phyloP scores from a whole-genome alignment of 37 sponge, comb jelly and placozoan species.

The Diacarnus erythraeanus region DNA sequence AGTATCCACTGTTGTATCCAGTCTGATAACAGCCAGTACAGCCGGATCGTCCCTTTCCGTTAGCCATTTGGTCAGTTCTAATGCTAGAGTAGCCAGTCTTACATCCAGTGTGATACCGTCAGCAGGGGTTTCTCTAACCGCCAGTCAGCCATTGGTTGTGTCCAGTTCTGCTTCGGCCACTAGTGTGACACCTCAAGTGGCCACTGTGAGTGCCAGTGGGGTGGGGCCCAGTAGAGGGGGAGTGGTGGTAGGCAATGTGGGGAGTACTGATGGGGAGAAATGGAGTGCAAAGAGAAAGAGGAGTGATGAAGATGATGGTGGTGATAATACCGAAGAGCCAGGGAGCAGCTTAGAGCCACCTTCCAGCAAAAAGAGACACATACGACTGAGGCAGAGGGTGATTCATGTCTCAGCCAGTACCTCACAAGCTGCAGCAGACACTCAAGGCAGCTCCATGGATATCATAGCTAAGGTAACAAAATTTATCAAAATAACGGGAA shows the following conservation, averaged over 20 bases:
- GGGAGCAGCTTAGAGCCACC: slow-evolving; percentile 29
- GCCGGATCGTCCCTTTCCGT: no score
- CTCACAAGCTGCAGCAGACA: slow-evolving; percentile 9
- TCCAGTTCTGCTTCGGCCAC: not conserved
- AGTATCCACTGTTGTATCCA: no score
- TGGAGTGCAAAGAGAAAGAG: slow-evolving; percentile 1
- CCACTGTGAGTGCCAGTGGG: not conserved
- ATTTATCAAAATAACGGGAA: not conserved
- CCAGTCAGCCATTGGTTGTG: not conserved
- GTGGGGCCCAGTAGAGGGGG: not conserved
- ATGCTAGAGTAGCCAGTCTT: no score
- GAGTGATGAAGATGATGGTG: slow-evolving; percentile 2
- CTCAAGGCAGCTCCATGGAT: slow-evolving; percentile 10
- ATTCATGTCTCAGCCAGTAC: slow-evolving; percentile 13
- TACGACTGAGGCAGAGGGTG: not conserved
- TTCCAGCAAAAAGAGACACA: slow-evolving; percentile 26
- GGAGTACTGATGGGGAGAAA: not conserved
- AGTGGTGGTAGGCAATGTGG: not conserved
- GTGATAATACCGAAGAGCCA: slow-evolving; percentile 8
- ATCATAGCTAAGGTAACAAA: not conserved
- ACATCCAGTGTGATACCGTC: not conserved
- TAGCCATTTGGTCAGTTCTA: no score
- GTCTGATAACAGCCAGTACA: no score
- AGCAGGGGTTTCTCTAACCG: no score
- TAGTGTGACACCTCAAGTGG: not conserved